phyloP scores from a whole-genome alignment of 1,140 invertebrate species.

The Platyura marginata region DNA sequence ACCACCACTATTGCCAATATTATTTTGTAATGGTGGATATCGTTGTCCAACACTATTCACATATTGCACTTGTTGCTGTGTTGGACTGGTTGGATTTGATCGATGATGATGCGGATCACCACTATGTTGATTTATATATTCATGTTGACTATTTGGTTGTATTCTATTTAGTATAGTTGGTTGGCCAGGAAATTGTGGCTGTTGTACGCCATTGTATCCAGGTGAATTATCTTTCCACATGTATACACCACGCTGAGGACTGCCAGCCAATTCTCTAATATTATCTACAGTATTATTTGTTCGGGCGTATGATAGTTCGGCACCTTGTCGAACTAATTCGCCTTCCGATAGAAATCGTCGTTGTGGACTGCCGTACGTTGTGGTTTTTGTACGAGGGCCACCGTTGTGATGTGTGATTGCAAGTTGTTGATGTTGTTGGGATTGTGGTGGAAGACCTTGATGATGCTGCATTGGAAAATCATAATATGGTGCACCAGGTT shows the following conservation, averaged over 20 bases:
- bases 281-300: conserved; percentile 44
- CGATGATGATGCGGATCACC: conserved; percentile 36
- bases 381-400: conserved; percentile 7
- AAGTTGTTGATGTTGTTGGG: conserved; percentile 8
- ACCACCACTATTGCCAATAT: background rate
- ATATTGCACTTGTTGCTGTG: conserved; percentile 33
- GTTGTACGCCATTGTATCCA: conserved; percentile 10
- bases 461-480: conserved; percentile 23
- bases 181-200: conserved; percentile 2
- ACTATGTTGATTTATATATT: conserved; percentile 9
- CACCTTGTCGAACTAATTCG: conserved; percentile 54
- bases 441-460: conserved; percentile 19
- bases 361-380: conserved; percentile 45
- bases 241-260: conserved; percentile 64
- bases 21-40: background rate
- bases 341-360: conserved; percentile 70
- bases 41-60: conserved; percentile 7
- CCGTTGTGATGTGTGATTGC: conserved; percentile 11
- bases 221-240: conserved; percentile 64
- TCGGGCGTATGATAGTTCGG: conserved; percentile 31
- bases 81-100: conserved; percentile 60
- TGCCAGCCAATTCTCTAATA: conserved; percentile 60
- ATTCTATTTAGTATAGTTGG: conserved; percentile 1
- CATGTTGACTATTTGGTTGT: background rate
- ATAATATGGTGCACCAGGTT: conserved; percentile 27